Conservation (phyloP, 1,140 invertebrate species). For the Ceratoteleas bidentatus region DNA sequence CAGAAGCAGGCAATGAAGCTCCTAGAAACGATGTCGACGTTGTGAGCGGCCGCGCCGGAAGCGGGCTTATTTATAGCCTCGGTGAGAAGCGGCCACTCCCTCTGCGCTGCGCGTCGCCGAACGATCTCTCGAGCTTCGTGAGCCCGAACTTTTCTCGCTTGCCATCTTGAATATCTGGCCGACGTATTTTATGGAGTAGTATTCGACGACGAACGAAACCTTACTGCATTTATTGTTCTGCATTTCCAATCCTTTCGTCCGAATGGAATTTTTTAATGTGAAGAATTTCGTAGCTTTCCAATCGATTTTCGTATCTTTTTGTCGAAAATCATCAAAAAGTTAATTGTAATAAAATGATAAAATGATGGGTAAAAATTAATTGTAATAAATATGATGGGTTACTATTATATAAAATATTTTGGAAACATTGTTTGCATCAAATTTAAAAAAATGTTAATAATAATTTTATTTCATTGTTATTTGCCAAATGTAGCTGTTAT, state of each 20-base stretch:
- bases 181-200: constrained; percentile 1
- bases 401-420: no score
- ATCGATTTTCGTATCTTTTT: no score
- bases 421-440: no score
- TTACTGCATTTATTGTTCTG: not conserved
- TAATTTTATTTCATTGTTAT: not conserved
- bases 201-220: not conserved
- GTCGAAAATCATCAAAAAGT: no score
- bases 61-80: constrained; percentile 45
- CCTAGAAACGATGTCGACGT: constrained; percentile 56
- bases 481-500: not conserved
- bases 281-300: not conserved
- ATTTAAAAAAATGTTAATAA: constrained; percentile 2
- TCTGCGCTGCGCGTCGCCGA: constrained; percentile 15
- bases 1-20: constrained; percentile 61
- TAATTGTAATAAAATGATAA: no score
- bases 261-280: not conserved
- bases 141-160: not conserved
- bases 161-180: constrained; percentile 25
- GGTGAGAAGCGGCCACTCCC: constrained; percentile 37
- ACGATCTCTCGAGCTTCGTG: constrained; percentile 30
- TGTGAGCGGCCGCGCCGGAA: constrained; percentile 23
- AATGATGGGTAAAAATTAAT: no score
- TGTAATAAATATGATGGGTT: no score
- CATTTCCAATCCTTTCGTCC: not conserved